Evolutionary conservation across 2,797 vertebrate species (phyloP).

Genomic region (Channallabes apus): DNA sequence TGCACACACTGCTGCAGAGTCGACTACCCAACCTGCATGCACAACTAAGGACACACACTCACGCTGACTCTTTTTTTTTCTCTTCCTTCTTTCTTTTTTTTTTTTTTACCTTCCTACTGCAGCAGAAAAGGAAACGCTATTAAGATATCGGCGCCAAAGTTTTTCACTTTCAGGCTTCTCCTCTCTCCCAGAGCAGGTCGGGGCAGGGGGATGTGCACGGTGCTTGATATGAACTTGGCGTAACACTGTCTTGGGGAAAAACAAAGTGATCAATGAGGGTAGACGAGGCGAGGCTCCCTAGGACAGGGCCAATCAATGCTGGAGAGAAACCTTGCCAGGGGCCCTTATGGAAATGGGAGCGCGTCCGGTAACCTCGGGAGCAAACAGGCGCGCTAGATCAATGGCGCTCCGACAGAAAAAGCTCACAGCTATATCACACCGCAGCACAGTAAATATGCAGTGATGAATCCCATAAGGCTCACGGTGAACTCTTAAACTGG

Average conservation of each 20-base stretch:
- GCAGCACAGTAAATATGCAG: constrained; percentile 94
- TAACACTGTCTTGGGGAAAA: constrained; percentile 93
- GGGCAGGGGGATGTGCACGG: constrained; percentile 61
- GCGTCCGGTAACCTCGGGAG: constrained; percentile 91
- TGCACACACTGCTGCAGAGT: constrained; percentile 8
- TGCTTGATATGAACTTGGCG: constrained; percentile 89
- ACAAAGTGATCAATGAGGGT: constrained; percentile 95
- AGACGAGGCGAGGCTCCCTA: constrained; percentile 88
- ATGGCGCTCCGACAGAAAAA: constrained; percentile 82
- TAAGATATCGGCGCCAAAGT: constrained; percentile 81
- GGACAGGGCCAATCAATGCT: constrained; percentile 98
- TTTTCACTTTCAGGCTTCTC: constrained; percentile 67
- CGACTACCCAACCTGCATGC: constrained; percentile 9
- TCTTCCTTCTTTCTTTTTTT: not conserved
- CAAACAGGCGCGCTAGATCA: constrained; percentile 98
- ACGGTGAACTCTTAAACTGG: constrained; percentile 84
- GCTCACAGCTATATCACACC: constrained; percentile 93
- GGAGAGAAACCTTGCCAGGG: constrained; percentile 99
- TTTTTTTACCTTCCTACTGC: constrained; percentile 44
- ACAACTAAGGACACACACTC: not conserved
- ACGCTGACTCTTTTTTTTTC: constrained; percentile 21
- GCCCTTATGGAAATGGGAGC: constrained; percentile 99
- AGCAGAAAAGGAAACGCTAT: constrained; percentile 73
- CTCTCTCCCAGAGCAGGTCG: constrained; percentile 66
- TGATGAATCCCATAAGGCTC: constrained; percentile 87